Percentiles rank a stretch among this genome's conserved stretches.
Evolutionary conservation across 2,113 vertebrate genomes (phyloP).

Genomic region (Caranx melampygus): DNA sequence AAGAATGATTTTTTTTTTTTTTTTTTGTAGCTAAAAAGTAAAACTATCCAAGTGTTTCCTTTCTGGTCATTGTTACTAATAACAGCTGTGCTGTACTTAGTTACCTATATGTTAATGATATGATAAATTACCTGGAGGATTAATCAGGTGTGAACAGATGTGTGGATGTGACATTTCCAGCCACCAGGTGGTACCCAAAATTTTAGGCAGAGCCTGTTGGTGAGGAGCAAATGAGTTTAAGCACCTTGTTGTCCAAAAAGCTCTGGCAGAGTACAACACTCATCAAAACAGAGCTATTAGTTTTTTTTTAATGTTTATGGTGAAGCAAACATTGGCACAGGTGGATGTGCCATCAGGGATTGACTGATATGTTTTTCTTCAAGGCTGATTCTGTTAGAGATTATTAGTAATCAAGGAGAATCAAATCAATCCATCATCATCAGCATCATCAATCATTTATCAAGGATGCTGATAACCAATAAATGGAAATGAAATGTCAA

Average conservation of each 20-base stretch:
- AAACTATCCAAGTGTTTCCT: background rate
- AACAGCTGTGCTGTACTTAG: background rate
- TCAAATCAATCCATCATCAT: too few species aligned
- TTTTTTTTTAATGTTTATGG: background rate
- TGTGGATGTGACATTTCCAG: constrained; percentile 42
- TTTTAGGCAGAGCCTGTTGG: constrained; percentile 26
- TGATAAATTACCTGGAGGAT: constrained; percentile 48
- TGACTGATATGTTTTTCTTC: too few species aligned
- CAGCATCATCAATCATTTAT: too few species aligned
- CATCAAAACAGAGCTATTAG: background rate
- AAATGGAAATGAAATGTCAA: too few species aligned
- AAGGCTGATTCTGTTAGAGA: too few species aligned
- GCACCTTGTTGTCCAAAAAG: constrained; percentile 19
- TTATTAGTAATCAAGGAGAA: too few species aligned
- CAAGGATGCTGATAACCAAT: too few species aligned
- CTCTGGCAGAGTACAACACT: background rate
- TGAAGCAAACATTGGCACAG: background rate
- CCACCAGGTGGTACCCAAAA: constrained; percentile 39
- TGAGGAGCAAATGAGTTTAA: constrained; percentile 26
- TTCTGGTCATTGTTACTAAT: background rate
- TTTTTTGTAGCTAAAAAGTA: background rate
- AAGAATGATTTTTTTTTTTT: constrained; percentile 6
- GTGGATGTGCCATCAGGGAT: background rate
- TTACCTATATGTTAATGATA: constrained; percentile 20
- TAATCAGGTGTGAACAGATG: constrained; percentile 51